A percentile compares a stretch with the other conserved stretches of the same genome.
phyloP scores from a whole-genome alignment of 2,888 invertebrate genomes.

The Eupithecia subfuscata region DNA sequence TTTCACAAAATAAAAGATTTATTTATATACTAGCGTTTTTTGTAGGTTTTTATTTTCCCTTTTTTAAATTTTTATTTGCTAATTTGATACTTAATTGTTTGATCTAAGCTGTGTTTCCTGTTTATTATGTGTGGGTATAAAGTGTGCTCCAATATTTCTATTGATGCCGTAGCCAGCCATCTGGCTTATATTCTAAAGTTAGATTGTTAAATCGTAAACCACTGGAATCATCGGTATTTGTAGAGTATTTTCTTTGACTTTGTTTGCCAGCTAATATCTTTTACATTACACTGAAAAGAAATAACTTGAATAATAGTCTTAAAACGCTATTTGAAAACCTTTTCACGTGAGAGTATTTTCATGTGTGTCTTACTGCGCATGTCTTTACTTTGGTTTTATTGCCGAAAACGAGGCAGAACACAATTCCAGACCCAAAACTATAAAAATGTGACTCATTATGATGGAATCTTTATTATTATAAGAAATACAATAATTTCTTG shows the following conservation, averaged over 20 bases:
- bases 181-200: slow-evolving; percentile 84
- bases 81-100: slow-evolving; percentile 22
- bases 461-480: not conserved
- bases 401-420: slow-evolving; percentile 40
- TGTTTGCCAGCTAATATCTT: slow-evolving; percentile 37
- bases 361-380: slow-evolving; percentile 68
- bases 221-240: slow-evolving; percentile 74
- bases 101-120: not conserved
- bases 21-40: not conserved
- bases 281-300: not conserved
- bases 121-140: slow-evolving; percentile 35
- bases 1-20: not conserved
- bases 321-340: not conserved
- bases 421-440: slow-evolving; percentile 15
- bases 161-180: slow-evolving; percentile 78
- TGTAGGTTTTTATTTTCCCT: not conserved
- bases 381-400: slow-evolving; percentile 60
- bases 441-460: not conserved
- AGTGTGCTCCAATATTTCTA: slow-evolving; percentile 72
- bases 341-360: slow-evolving; percentile 52
- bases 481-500: not conserved
- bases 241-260: slow-evolving; percentile 58
- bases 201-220: slow-evolving; percentile 83
- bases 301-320: not conserved
- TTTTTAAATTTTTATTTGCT: not conserved